Evolutionary conservation across 2,888 invertebrate species (phyloP), one percentile per base, ranked within the genome.

Genomic region (Byasa hedistus): DNA sequence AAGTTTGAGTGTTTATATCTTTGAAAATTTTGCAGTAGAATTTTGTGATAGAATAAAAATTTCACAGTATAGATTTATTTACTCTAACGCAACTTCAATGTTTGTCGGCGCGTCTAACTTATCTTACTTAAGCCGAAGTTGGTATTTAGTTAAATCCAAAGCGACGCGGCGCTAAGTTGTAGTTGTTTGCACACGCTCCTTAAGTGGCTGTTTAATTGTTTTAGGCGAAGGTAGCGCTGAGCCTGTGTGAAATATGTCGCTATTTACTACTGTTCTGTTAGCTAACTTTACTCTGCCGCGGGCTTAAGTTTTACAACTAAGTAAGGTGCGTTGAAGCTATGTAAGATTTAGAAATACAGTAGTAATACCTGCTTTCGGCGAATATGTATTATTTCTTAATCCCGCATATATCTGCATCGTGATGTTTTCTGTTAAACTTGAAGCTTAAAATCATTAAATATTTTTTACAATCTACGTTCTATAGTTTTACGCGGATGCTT

Each of bases 61-160:
- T 24, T 44, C 22, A 27, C 10, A 23, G 19, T 24, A n/a, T 19
- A 19, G 24, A 54, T 52, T 39, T 58, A 57, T 54, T 57, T 56
- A 32, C n/a, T 15, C 57, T 57, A 61, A 57, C 57, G 54, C 58
- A 59, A 66, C 32, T 39, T 3, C 48, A 60, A 60, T 64, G 57
- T 68, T 68, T 68, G 64, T 61, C 39, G 68, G 21, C 56, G 69
- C 75, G 75, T 73, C 73, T 73, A 86, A 88, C 84, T 87, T 87
- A 88, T 88, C 87, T 87, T 79, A 87, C 83, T 85, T 86, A 86
- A 89, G 87, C 86, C 83, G 73, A 81, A 85, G 83, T 86, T 81
- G 79, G 89, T 89, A 86, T 89, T 89, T 89, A 88, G 89, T 89
- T 88, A 89, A 88, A 84, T 81, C 87, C 83, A 85, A 87, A 58